Evolutionary conservation across 1,140 invertebrate species (phyloP), one percentile per base, ranked within the genome.

Genomic region (Protaetia brevitarsis): DNA sequence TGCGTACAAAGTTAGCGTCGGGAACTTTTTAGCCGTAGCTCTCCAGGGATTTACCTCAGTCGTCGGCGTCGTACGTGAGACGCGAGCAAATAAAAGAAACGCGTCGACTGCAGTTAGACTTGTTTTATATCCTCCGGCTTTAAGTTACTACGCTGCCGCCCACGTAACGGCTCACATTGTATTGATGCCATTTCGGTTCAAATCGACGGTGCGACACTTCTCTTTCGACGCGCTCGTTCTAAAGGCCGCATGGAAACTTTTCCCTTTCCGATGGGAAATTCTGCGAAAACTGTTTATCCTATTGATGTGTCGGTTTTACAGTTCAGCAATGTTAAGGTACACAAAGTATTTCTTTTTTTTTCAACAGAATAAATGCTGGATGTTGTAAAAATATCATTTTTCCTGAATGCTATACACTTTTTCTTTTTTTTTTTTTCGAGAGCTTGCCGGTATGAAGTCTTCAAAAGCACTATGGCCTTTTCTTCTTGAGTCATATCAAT

Each of bases 21-120:
- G 71, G 69, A 72, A 72, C 69, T 72, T 72, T 72, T 70, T 70
- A 70, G 69, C 67, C 58, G 59, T 23, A 56, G 63, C 63, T 72
- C 71, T 66, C 69, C 23, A 11, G 71, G 71, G 71, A 72, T 70
- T 72, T 72, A 72, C 67, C 69, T 64, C 64, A 59, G 60, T 58
- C n/a, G n/a, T n/a, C 36, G 67, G n/a, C 63, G 34, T 34, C 31
- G 31, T 67, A 72, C 71, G 71, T 72, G 71, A 69, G 69, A 59
- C 69, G 71, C 23, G 62, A 70, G 67, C 66, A 72, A 72, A 72
- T 72, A 72, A 72, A 72, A 72, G 71, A 67, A 72, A 70, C 51
- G 61, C 64, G 61, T 58, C 34, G 63, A 63, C 64, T 70, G 68
- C 71, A 69, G 62, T 68, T 65, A 64, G 57, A 71, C 70, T 19